Evolutionary conservation across 2,888 invertebrate species (phyloP).

Genomic region (Mesorhabditis spiculigera): DNA sequence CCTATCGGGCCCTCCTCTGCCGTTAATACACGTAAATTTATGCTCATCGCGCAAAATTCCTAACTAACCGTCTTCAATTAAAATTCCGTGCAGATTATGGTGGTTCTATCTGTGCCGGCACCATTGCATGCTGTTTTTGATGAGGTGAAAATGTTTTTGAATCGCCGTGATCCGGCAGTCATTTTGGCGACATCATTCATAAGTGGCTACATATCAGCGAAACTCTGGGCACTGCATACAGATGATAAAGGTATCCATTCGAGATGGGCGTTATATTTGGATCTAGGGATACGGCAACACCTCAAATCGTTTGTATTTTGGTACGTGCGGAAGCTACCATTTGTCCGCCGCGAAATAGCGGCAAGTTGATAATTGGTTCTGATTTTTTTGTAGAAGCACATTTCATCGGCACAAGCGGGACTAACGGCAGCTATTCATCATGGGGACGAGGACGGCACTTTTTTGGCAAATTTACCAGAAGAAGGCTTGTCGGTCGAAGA

Average conservation of each 20-base stretch:
- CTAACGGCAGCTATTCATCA: conserved; percentile 22
- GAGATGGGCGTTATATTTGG: background rate
- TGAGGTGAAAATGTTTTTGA: background rate
- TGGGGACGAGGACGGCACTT: conserved; percentile 17
- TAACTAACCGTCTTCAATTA: background rate
- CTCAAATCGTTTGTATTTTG: background rate
- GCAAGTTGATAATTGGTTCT: background rate
- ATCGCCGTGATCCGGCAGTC: background rate
- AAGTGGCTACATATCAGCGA: background rate
- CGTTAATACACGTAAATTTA: too few species aligned
- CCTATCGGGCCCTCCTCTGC: too few species aligned
- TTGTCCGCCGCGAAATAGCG: background rate
- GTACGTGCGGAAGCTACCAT: conserved; percentile 4
- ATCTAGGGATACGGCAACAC: background rate
- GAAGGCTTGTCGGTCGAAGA: conserved; percentile 61
- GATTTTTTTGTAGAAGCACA: conserved; percentile 43
- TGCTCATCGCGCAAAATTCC: too few species aligned
- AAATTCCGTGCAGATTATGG: background rate
- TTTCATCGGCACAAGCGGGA: conserved; percentile 50
- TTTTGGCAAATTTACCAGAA: conserved; percentile 20
- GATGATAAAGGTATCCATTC: background rate
- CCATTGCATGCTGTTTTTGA: background rate
- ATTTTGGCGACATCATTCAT: conserved; percentile 60
- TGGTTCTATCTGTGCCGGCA: background rate
- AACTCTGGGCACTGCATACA: background rate